Conservation (phyloP, 23 tunicate species). For the Styela clava region DNA sequence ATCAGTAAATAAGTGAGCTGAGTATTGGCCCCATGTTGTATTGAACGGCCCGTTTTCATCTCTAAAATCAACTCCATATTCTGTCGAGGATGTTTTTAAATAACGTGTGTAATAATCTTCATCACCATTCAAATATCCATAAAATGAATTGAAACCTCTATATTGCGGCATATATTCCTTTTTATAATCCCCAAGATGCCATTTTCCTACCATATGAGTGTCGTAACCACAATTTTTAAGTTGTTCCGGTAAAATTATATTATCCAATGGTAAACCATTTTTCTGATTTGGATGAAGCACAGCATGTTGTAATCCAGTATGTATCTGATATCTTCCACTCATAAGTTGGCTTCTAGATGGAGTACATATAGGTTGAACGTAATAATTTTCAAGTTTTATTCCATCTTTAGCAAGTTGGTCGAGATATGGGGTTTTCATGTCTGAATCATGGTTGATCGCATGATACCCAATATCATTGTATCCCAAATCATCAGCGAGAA, state of each 20-base stretch:
- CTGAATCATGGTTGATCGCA: constrained; percentile 46
- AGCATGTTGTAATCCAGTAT: constrained; percentile 81
- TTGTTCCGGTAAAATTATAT: constrained; percentile 64
- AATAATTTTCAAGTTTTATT: constrained; percentile 65
- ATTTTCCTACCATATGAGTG: constrained; percentile 92
- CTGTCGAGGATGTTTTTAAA: constrained; percentile 13
- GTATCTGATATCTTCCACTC: constrained; percentile 90
- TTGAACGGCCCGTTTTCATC: constrained; percentile 65
- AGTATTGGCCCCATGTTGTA: constrained; percentile 71
- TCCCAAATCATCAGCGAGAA: constrained; percentile 76
- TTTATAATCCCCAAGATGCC: constrained; percentile 79
- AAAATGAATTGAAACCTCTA: constrained; percentile 63
- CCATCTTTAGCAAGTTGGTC: constrained; percentile 63
- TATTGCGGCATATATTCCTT: constrained; percentile 60
- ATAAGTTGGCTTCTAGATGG: constrained; percentile 74
- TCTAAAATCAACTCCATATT: constrained; percentile 76
- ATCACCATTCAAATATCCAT: constrained; percentile 43
- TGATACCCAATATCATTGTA: constrained; percentile 85
- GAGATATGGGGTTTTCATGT: constrained; percentile 66
- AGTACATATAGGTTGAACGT: constrained; percentile 82
- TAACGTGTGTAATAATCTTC: constrained; percentile 36
- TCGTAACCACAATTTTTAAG: constrained; percentile 70
- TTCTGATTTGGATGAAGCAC: constrained; percentile 38
- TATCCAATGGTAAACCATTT: constrained; percentile 61
- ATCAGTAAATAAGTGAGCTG: constrained; percentile 47